Percentiles rank a stretch among this genome's conserved stretches.
These are phyloP conservation scores for Allygus modestus DNA, from an alignment of 2,888 invertebrate genomes.

Conservation along the genomic window DNA sequence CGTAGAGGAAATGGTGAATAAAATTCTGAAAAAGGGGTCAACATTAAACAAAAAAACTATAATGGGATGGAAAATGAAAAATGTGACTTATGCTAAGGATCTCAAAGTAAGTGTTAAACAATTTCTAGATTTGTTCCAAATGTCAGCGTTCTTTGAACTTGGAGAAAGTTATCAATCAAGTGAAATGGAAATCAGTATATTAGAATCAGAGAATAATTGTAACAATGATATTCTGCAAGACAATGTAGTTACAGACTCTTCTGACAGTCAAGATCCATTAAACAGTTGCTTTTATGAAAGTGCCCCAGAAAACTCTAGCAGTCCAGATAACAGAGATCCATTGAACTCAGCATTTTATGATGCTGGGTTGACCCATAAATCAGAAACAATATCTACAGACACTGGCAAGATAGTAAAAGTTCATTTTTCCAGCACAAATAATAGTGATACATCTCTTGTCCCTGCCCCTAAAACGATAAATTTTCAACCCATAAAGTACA, in stretches of 20 bases:
- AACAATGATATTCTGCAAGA: background rate
- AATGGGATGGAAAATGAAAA: slow-evolving; percentile 23
- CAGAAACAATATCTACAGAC: background rate
- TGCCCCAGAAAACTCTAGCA: slow-evolving; percentile 1
- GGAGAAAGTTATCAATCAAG: background rate
- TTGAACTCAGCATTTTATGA: slow-evolving; percentile 42
- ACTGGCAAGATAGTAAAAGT: background rate
- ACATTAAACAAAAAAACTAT: slow-evolving; percentile 2
- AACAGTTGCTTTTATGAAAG: slow-evolving; percentile 24
- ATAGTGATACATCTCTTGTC: background rate
- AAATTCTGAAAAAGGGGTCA: background rate
- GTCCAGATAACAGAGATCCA: background rate
- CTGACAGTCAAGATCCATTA: slow-evolving; percentile 6
- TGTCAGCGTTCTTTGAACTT: background rate
- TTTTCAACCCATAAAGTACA: slow-evolving; percentile 22
- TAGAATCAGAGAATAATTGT: background rate
- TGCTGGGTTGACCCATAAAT: background rate
- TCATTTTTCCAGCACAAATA: background rate
- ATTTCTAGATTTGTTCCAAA: slow-evolving; percentile 8
- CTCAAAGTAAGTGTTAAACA: background rate
- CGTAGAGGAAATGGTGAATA: background rate
- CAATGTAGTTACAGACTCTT: background rate
- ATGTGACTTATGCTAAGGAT: slow-evolving; percentile 12
- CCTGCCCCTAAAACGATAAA: slow-evolving; percentile 23
- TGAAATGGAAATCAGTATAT: background rate